Evolutionary conservation across 2,888 invertebrate species (phyloP), one percentile per base, ranked within the genome.

Genomic region (Scaptomyza flava): DNA sequence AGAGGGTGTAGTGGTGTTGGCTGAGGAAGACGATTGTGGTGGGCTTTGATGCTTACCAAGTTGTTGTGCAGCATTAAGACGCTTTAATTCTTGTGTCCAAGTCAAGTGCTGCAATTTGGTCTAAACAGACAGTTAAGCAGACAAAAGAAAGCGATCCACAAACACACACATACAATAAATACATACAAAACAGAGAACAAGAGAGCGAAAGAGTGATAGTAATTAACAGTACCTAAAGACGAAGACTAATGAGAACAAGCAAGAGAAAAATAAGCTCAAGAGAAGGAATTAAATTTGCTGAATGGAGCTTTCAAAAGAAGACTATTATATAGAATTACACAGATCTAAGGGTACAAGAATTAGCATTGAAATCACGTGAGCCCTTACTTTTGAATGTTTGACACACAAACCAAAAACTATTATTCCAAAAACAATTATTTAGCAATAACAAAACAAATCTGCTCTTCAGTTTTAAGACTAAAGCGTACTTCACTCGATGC

Each of bases 81-180:
- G 61, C 60, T 65, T 75, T 47, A 65, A 75, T 56, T 30, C 51
- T 41, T 46, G 31, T 38, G 41, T 38, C 23, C 20, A 47, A 46
- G 59, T 52, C 38, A 68, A 54, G 47, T 53, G 46, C 41, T 20
- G 64, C 59, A 60, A 54, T 42, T 52, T 53, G 48, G 48, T n/a
- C 42, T 51, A 47, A 51, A 36, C 36, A 34, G 27, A 7, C 41
- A 62, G 31, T 43, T 31, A 20, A 45, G 23, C 23, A 5, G 14
- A 31, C 46, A 65, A 38, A 52, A 34, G 63, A 47, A 17, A 38
- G 51, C 33, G 47, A 41, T 42, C 12, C 23, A 33, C 31, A 36
- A 34, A 48, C 33, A 6, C n/a, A n/a, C n/a, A 36, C 36, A 34
- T 12, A 36, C 36, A 36, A 63, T 64, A 51, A 64, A 11, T 11